Base-by-base conservation (phyloP, 2,888 invertebrate genomes). In the Alentia gelatinosa region DNA sequence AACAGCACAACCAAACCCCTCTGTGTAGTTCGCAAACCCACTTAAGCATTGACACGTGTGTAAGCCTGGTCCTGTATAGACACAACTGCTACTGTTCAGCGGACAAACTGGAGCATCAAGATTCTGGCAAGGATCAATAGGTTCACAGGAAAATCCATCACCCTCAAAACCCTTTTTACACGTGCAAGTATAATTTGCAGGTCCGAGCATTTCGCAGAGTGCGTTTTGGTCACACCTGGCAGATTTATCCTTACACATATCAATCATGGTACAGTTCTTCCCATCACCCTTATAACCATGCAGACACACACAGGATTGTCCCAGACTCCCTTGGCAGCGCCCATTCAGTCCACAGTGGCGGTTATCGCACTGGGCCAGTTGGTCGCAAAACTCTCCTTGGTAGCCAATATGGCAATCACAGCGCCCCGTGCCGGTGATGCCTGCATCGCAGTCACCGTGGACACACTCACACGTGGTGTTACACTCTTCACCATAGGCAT, bases 91-190 rank as follows among this genome's bases (percentile, higher is more conserved):
- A 26, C 93, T 92, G 63, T 93, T 90, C 0, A 50, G 42, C 7
- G 93, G 93, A 93, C 95, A 95, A 0, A 94, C 94, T 12, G 95
- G 95, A 90, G 94, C 92, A 89, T 94, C 91, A 0, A 86, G 90
- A 39, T 79, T 39, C 91, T 94, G 94, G 90, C 95, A 95, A 0
- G 94, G 95, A 91, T 95, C 93, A 68, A 94, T 93, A 33, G 94
- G 93, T 30, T 92, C 91, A 92, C 95, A 95, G 30, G 90, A 89
- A 89, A 93, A 93, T 5, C 95, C 95, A 92, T 95, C 94, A 68
- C 95, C 95, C 75, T 92, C 90, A 92, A 93, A 95, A 90, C 94
- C 94, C 37, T 89, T 40, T 19, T 91, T 92, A 91, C 95, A 95
- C 0, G 92, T 91, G 91, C 95, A 95, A 39, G 93, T 91, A 90